phyloP scores from a whole-genome alignment of 2,113 vertebrate species.

The human region GRCh38 chr18:39712501-39713000 shows the following conservation, averaged over 20 bases:
- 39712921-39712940: slow-evolving; percentile 44
- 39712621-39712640: neutral
- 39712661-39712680: neutral
- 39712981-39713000: neutral
- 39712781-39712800: slow-evolving; percentile 52
- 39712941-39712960: slow-evolving; percentile 35
- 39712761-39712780: neutral
- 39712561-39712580: neutral
- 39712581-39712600: neutral
- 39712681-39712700: neutral
- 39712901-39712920: slow-evolving; percentile 49
- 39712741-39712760: neutral
- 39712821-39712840: slow-evolving; percentile 62
- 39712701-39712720: neutral
- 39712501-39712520: neutral
- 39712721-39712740: neutral
- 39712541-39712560: neutral
- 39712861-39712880: slow-evolving; percentile 75
- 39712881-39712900: slow-evolving; percentile 61
- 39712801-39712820: slow-evolving; percentile 53
- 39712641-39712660: neutral
- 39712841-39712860: slow-evolving; percentile 62
- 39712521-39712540: neutral
- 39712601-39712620: neutral
- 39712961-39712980: slow-evolving; percentile 12